Conservation (phyloP, 2,113 vertebrate species). For the Phycodurus eques region DNA sequence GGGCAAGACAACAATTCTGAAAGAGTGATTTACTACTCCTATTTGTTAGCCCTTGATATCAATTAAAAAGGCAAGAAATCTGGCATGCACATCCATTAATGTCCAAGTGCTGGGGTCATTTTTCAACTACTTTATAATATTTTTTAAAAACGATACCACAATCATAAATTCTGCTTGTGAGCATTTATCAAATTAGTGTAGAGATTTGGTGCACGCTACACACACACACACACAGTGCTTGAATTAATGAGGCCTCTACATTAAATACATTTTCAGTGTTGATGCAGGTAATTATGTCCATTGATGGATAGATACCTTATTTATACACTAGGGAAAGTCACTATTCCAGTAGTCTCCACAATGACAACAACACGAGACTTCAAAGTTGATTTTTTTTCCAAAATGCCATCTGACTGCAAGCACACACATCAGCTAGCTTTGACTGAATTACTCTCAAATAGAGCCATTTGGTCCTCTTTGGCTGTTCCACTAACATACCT, state of each 20-base stretch:
- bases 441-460: constrained; percentile 44
- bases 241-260: background rate
- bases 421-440: constrained; percentile 36
- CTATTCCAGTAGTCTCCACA: background rate
- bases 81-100: constrained; percentile 40
- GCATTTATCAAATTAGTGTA: constrained; percentile 15
- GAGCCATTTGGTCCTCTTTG: constrained; percentile 43
- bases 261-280: background rate
- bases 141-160: constrained; percentile 35
- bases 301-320: background rate
- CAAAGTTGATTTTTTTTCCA: background rate
- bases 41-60: constrained; percentile 5
- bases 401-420: background rate
- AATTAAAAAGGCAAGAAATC: constrained; percentile 42
- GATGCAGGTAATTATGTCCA: background rate
- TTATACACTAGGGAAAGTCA: background rate
- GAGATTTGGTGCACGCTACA: background rate
- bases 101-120: constrained; percentile 27
- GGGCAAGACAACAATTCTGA: background rate
- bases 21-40: background rate
- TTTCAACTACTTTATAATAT: constrained; percentile 22
- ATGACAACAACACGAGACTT: background rate
- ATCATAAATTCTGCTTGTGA: constrained; percentile 45
- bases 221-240: background rate
- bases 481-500: constrained; percentile 36